Evolutionary conservation across 2,797 vertebrate species (phyloP).

Genomic region (Hybognathus amarus): DNA sequence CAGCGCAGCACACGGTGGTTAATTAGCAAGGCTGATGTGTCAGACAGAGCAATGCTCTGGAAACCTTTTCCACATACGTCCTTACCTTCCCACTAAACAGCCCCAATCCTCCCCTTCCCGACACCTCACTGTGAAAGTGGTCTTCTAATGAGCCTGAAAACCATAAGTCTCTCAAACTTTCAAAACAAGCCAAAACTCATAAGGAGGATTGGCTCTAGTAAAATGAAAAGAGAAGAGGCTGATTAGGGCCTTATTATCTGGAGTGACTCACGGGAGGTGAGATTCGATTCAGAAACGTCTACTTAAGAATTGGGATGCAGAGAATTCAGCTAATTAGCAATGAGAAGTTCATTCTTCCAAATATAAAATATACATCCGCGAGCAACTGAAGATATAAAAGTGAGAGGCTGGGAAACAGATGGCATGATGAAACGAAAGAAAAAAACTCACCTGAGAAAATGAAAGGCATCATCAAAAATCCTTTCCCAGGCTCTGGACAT

Average conservation of each 20-base stretch:
- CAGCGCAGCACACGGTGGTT: not conserved
- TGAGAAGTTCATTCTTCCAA: no score
- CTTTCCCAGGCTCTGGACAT: not conserved
- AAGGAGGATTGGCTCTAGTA: not conserved
- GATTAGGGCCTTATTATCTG: not conserved
- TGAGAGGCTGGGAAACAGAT: not conserved
- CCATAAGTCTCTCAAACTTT: not conserved
- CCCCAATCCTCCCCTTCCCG: no score
- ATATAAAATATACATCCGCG: not conserved
- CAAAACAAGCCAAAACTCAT: not conserved
- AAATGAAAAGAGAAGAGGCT: not conserved
- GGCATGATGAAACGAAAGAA: not conserved
- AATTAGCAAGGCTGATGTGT: conserved; percentile 4
- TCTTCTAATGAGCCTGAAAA: not conserved
- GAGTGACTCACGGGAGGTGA: not conserved
- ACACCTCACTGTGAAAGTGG: not conserved
- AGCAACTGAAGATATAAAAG: not conserved
- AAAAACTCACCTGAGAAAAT: conserved; percentile 11
- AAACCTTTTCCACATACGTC: no score
- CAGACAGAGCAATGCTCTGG: not conserved
- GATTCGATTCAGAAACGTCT: not conserved
- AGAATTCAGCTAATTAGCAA: not conserved
- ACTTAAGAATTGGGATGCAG: not conserved
- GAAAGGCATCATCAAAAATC: not conserved
- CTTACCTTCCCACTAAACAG: not conserved